Conservation (phyloP, 2,797 vertebrate species). For the Hippocampus kuda region DNA sequence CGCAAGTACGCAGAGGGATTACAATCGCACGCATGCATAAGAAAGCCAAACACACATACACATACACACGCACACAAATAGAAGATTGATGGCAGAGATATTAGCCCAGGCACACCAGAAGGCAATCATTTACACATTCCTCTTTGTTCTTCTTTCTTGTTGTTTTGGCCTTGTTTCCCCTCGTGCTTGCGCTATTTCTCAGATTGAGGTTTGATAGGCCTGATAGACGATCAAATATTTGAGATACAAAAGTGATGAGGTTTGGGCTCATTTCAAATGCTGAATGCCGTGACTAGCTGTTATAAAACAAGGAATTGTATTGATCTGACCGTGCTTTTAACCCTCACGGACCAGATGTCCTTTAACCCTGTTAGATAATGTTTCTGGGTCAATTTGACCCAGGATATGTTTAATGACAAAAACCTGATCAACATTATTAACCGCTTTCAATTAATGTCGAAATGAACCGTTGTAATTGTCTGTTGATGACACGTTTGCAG, state of each 20-base stretch:
- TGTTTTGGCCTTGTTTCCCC: background rate
- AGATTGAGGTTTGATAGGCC: background rate
- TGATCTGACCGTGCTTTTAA: background rate
- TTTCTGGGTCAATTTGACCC: too few relatives aligned
- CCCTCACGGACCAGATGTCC: background rate
- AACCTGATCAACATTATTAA: too few relatives aligned
- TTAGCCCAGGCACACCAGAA: background rate
- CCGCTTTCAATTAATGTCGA: too few relatives aligned
- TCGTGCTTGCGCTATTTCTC: background rate
- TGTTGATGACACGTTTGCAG: too few relatives aligned
- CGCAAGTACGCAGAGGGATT: background rate
- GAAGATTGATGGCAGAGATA: background rate
- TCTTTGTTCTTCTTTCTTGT: background rate
- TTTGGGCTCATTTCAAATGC: background rate
- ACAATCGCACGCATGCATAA: background rate
- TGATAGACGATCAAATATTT: background rate
- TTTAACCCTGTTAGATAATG: too few relatives aligned
- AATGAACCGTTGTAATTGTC: too few relatives aligned
- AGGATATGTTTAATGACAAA: too few relatives aligned
- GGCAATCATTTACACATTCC: slow-evolving; percentile 1
- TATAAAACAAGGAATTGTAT: background rate
- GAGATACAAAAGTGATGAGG: background rate
- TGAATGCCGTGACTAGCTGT: background rate
- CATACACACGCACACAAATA: background rate
- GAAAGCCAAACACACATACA: background rate